phyloP scores from a whole-genome alignment of 2,113 vertebrate genomes.

The Pithys albifrons region DNA sequence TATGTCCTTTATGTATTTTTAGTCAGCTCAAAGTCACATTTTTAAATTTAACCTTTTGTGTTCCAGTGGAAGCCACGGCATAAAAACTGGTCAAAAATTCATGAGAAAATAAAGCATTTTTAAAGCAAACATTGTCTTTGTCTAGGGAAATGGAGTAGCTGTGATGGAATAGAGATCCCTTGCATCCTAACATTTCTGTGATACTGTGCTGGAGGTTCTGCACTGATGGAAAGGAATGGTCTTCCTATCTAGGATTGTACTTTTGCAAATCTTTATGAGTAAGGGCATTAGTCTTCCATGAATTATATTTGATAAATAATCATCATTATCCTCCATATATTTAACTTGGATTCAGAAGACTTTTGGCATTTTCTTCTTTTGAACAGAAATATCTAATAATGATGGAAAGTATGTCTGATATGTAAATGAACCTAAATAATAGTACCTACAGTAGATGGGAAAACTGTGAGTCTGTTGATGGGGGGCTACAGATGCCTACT shows the following conservation, averaged over 20 bases:
- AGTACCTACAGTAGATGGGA: not conserved
- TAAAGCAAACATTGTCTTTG: not conserved
- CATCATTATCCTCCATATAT: not conserved
- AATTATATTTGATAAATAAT: not conserved
- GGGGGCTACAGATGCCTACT: not conserved
- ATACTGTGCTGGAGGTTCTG: not conserved
- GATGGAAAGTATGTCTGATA: not conserved
- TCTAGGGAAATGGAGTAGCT: not conserved
- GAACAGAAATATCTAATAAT: not conserved
- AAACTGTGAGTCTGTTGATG: not conserved
- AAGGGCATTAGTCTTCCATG: not conserved
- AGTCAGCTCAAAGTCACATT: not conserved
- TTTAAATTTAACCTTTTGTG: not conserved
- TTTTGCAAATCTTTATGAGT: not conserved
- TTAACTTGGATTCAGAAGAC: not conserved
- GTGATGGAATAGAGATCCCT: not conserved
- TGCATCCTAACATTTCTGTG: not conserved
- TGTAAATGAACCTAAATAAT: not conserved
- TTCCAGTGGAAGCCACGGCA: not conserved
- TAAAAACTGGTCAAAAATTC: not conserved
- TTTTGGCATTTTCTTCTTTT: not conserved
- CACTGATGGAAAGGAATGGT: not conserved
- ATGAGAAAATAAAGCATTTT: not conserved
- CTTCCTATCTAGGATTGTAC: not conserved
- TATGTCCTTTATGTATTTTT: not conserved